Evolutionary conservation across 2,888 invertebrate species (phyloP), one percentile per base, ranked within the genome.

Genomic region (Tenthredo amoena): DNA sequence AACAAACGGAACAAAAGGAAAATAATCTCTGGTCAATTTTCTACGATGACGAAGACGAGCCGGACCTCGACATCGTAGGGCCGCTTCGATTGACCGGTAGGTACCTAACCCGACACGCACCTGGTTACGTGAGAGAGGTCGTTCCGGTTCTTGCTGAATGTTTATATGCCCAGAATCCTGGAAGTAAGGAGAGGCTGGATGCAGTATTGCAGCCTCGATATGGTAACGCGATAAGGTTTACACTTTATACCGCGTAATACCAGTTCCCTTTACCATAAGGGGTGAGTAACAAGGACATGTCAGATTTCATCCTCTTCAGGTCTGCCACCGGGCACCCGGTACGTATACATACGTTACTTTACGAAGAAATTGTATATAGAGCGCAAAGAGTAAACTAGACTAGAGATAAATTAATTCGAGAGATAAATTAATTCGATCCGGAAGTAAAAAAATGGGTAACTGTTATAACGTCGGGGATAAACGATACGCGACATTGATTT

Each of bases 51-150:
- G 21, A 62, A 62, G 26, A 62, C 26, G 62, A 15, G 47, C 15
- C 12, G 15, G n/a, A 55, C n/a, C 55, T 55, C 55, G 55, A n/a
- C 18, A n/a, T n/a, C n/a, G n/a, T n/a, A n/a, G n/a, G 55, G 62
- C n/a, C n/a, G 21, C 26, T 62, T 62, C 62, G 62, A 62, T 62
- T 26, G 2, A 62, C 62, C 26, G 21, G 26, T 21, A 62, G 21
- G 26, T 21, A 62, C 62, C 26, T 26, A 62, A 31, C 26, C 15
- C 83, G 43, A 47, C 26, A 62, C 37, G 31, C 83, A 83, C 83
- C 83, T 83, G 83, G 83, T 83, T 83, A 68, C 47, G 71, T 83
- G 83, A 65, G 40, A 68, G 83, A 83, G 83, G 83, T 83, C 71
- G 83, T 83, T 83, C 83, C 83, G 83, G 83, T 83, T 83, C 68